A percentile compares a stretch with the other conserved stretches of the same genome.
Evolutionary conservation across 2,113 vertebrate species (phyloP).

Genomic region (Hydropotes inermis): DNA sequence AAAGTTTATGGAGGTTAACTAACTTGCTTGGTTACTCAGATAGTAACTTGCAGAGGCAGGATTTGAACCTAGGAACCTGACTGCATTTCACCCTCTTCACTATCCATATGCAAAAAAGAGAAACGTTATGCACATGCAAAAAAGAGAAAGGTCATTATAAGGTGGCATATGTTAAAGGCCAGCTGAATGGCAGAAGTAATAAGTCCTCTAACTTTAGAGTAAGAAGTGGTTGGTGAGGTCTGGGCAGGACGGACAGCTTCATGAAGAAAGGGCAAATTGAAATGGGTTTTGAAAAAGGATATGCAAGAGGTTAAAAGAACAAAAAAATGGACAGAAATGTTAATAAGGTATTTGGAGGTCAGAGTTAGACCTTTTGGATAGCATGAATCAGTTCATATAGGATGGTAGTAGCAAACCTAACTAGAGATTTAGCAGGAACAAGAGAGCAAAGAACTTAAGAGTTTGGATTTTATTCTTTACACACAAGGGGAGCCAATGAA

Average conservation of each 20-base stretch:
- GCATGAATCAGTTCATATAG: neutral
- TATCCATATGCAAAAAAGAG: neutral
- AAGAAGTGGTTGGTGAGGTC: neutral
- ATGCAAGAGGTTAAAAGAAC: neutral
- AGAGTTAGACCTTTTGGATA: neutral
- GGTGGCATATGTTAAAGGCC: neutral
- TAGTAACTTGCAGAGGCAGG: neutral
- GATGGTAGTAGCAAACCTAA: neutral
- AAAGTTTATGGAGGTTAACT: neutral
- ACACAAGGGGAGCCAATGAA: neutral
- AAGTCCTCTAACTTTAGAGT: neutral
- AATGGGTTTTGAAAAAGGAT: neutral
- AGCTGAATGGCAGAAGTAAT: neutral
- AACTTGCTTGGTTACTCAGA: neutral
- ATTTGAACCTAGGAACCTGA: neutral
- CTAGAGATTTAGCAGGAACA: neutral
- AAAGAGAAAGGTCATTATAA: neutral
- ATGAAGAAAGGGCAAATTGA: neutral
- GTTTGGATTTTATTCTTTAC: slow-evolving; percentile 14
- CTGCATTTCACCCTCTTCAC: neutral
- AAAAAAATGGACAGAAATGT: neutral
- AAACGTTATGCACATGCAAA: neutral
- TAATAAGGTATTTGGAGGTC: neutral
- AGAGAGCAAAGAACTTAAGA: neutral
- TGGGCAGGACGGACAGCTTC: neutral